phyloP scores from a whole-genome alignment of 2,113 vertebrate species.

The Herpailurus yagouaroundi region DNA sequence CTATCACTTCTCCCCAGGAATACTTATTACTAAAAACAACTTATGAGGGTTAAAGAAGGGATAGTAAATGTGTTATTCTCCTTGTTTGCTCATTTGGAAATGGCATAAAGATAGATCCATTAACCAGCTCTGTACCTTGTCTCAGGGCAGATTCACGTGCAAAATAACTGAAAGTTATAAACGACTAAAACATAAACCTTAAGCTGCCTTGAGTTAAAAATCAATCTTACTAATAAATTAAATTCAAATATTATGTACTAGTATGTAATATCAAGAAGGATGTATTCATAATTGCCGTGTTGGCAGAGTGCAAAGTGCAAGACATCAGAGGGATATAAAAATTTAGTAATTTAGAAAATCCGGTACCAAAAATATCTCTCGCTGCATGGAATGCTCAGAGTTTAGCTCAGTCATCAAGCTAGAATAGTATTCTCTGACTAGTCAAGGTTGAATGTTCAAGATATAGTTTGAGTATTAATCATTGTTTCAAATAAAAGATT shows the following conservation, averaged over 20 bases:
- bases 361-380: slow-evolving; percentile 66
- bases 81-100: slow-evolving; percentile 60
- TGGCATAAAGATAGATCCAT: background rate
- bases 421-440: slow-evolving; percentile 32
- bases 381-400: slow-evolving; percentile 8
- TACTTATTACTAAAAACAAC: slow-evolving; percentile 70
- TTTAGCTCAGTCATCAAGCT: slow-evolving; percentile 66
- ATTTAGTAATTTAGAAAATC: slow-evolving; percentile 77
- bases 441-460: slow-evolving; percentile 57
- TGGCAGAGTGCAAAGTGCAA: slow-evolving; percentile 75
- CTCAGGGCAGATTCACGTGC: background rate
- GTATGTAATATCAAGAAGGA: slow-evolving; percentile 82
- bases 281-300: slow-evolving; percentile 80
- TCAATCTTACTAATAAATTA: slow-evolving; percentile 85
- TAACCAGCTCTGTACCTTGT: slow-evolving; percentile 44
- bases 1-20: slow-evolving; percentile 64
- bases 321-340: slow-evolving; percentile 74
- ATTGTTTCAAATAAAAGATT: slow-evolving; percentile 40
- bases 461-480: slow-evolving; percentile 55
- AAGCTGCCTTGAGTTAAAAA: slow-evolving; percentile 82
- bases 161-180: slow-evolving; percentile 73
- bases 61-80: slow-evolving; percentile 17
- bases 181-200: slow-evolving; percentile 82
- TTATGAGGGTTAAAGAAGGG: slow-evolving; percentile 43
- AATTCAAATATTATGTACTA: slow-evolving; percentile 78